Base-by-base conservation (phyloP, 2,797 vertebrate genomes). In the Clarias pachynema region DNA sequence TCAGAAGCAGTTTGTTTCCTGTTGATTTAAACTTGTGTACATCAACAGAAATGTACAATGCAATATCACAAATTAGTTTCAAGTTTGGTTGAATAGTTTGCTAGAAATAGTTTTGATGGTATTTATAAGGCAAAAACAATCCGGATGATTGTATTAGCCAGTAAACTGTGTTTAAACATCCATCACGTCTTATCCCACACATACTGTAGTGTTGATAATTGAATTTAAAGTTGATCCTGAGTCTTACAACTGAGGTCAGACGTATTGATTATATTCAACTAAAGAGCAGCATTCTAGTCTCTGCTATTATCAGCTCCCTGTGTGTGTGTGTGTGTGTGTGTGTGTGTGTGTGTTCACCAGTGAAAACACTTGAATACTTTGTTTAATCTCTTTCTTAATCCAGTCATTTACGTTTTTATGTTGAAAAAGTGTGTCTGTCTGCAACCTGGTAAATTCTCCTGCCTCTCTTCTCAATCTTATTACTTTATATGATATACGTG, bases 261-360 rank as follows among this genome's bases (percentile, higher is more conserved):
- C 78, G 16, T 49, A 80, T 80, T 80, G 78, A 80, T 80, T 80
- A 29, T 49, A 65, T 10, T 26, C 22, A n/a, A 24, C 14, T 79
- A 49, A 80, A 62, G 26, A 49, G 24, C 37, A 26, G n/a, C 12
- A 4, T 4, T 65, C 37, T 65, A 49, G 56, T 78, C 34, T 79
- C 60, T 26, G 49, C 14, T 62, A n/a, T 79, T 24, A n/a, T 79
- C 57, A 37, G 53, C 56, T 20, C 12, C 20, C 10, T 77, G 44
- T 74, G 15, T 34, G 16, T 34, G 12, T 18, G 31, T 16, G 66
- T n/a, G 60, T n/a, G 60, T n/a, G 60, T 63, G 24, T 29, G 10
- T 14, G 65, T 16, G 4, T 66, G 14, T 66, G 60, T 63, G 60
- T 31, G 15, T 68, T 1, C 7, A n/a, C 22, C 4, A 72, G 22